A percentile compares a stretch with the other conserved stretches of the same genome.
Evolutionary conservation across 2,113 vertebrate species (phyloP).

Genomic region (Corvus hawaiiensis): DNA sequence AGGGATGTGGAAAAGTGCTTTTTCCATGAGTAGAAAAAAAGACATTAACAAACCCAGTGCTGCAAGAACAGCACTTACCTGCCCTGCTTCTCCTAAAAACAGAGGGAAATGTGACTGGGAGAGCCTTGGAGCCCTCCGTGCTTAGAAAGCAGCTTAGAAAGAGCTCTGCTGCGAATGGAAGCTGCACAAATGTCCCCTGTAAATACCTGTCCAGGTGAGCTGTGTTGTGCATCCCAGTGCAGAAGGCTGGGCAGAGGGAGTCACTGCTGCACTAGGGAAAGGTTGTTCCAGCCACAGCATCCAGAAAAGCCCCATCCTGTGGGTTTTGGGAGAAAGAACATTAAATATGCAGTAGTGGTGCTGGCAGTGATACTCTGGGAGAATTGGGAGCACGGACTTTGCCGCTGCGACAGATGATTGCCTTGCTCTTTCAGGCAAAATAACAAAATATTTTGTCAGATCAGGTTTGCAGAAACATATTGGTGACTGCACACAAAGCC

Average conservation of each 20-base stretch:
- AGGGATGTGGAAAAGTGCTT: not conserved
- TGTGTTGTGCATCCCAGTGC: rapidly evolving
- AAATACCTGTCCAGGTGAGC: not conserved
- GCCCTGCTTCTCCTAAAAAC: rapidly evolving
- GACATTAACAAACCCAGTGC: not conserved
- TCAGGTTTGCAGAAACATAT: not conserved
- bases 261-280: not conserved
- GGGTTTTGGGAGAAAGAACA: not conserved
- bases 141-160: not conserved
- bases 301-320: not conserved
- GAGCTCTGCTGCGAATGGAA: not conserved
- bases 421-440: not conserved
- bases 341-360: not conserved
- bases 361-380: not conserved
- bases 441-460: not conserved
- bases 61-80: not conserved
- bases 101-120: not conserved
- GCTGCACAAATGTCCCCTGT: rapidly evolving
- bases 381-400: not conserved
- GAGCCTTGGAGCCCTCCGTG: not conserved
- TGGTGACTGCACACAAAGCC: not conserved
- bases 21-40: not conserved
- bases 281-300: not conserved
- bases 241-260: not conserved
- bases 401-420: not conserved